These are phyloP conservation scores for Hydrolagus affinis DNA, from an alignment of 2,113 vertebrate species.

Conservation along the genomic window DNA sequence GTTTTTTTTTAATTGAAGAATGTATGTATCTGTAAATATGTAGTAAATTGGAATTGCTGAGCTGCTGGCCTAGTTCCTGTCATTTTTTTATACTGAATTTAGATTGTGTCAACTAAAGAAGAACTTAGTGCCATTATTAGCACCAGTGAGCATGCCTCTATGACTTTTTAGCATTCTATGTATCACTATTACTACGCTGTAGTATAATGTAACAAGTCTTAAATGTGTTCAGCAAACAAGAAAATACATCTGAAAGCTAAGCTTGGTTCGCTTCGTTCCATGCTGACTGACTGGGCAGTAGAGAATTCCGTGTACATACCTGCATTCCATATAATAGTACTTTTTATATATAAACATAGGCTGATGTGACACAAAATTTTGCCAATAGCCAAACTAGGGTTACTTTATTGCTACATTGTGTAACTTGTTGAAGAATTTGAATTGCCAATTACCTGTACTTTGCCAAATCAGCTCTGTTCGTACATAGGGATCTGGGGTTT, in stretches of 20 bases:
- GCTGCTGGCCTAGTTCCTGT: conserved; percentile 29
- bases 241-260: conserved; percentile 28
- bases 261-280: conserved; percentile 14
- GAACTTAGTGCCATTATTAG: conserved; percentile 33
- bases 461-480: conserved; percentile 14
- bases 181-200: conserved; percentile 32
- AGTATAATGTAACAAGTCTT: conserved; percentile 33
- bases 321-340: conserved; percentile 22
- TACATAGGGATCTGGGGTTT: neutral
- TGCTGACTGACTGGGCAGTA: conserved; percentile 31
- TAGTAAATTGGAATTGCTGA: conserved; percentile 32
- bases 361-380: conserved; percentile 17
- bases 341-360: conserved; percentile 13
- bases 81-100: conserved; percentile 30
- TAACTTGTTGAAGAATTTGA: neutral
- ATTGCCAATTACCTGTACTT: neutral
- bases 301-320: conserved; percentile 8
- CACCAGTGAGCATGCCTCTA: conserved; percentile 31
- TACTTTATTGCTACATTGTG: conserved; percentile 11
- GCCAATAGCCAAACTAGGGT: conserved; percentile 7
- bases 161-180: conserved; percentile 30
- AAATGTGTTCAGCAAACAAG: conserved; percentile 28
- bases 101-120: conserved; percentile 27
- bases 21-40: conserved; percentile 32
- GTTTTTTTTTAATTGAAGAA: conserved; percentile 27